Evolutionary conservation across 2,113 vertebrate genomes (phyloP).

Genomic region (Microtus pennsylvanicus): DNA sequence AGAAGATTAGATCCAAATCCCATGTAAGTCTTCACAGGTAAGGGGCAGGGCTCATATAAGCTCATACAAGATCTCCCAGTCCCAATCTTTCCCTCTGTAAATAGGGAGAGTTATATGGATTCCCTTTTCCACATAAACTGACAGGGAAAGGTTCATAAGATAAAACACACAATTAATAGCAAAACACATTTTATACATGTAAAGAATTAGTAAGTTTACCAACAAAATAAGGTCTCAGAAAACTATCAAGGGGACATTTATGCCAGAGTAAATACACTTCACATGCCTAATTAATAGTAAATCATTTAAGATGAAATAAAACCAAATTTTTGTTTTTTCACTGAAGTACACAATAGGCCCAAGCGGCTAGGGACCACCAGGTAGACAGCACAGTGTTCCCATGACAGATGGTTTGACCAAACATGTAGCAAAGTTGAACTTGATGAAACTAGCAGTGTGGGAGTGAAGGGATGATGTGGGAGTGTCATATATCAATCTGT

Average conservation of each 20-base stretch:
- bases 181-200: background rate
- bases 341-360: background rate
- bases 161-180: background rate
- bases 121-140: background rate
- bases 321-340: background rate
- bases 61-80: background rate
- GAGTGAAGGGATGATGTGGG: background rate
- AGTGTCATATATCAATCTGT: too few relatives aligned
- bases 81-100: background rate
- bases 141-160: background rate
- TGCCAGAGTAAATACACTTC: background rate
- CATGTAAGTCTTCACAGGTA: background rate
- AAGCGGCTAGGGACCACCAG: background rate
- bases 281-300: background rate
- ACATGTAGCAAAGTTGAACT: background rate
- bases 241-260: background rate
- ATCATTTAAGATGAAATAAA: constrained; percentile 37
- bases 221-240: background rate
- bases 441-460: background rate
- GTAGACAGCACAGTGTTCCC: background rate
- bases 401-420: background rate
- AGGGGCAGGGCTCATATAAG: background rate
- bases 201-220: background rate
- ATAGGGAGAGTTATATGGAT: background rate
- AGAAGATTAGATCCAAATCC: background rate